These are phyloP conservation scores for Oxyteleia sp. DNA, from an alignment of 2,888 invertebrate genomes.

Conservation along the genomic window DNA sequence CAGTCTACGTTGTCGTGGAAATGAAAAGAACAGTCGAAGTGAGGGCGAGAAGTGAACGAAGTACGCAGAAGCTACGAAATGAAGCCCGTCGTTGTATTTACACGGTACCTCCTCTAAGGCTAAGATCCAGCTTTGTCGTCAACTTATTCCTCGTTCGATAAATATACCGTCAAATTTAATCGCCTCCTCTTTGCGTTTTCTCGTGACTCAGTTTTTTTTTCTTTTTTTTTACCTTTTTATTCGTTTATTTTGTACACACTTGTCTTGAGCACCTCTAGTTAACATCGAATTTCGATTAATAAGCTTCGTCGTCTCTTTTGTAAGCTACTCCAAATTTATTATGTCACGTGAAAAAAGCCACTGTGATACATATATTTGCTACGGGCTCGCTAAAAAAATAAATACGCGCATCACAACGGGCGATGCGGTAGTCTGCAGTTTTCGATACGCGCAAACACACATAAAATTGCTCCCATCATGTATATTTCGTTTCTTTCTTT, in stretches of 20 bases:
- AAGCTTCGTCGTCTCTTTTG: slow-evolving; percentile 68
- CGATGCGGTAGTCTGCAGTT: slow-evolving; percentile 68
- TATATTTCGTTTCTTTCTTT: slow-evolving; percentile 28
- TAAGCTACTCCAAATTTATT: slow-evolving; percentile 60
- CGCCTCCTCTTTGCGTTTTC: slow-evolving; percentile 1
- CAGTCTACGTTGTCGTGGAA: slow-evolving; percentile 11
- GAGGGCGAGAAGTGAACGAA: slow-evolving; percentile 51
- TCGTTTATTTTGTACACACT: slow-evolving; percentile 81
- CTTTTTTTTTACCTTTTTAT: slow-evolving; percentile 15
- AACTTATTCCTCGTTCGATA: slow-evolving; percentile 74
- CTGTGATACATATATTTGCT: slow-evolving; percentile 61
- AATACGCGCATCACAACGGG: slow-evolving; percentile 55
- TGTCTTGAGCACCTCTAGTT: slow-evolving; percentile 82
- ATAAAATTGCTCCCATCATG: slow-evolving; percentile 63
- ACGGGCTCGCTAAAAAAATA: slow-evolving; percentile 71
- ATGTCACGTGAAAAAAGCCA: slow-evolving; percentile 70
- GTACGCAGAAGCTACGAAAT: slow-evolving; percentile 42
- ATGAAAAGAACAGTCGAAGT: slow-evolving; percentile 44
- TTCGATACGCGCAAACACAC: slow-evolving; percentile 57
- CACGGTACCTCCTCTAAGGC: slow-evolving; percentile 52
- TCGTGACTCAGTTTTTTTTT: slow-evolving; percentile 46
- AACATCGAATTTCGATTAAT: slow-evolving; percentile 77
- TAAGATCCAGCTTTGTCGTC: slow-evolving; percentile 39
- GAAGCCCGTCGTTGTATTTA: slow-evolving; percentile 59
- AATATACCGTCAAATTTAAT: slow-evolving; percentile 80